Percentiles rank a stretch among this genome's conserved stretches.
Conservation (phyloP, 2,113 vertebrate genomes). For the Pelodiscus sinensis region DNA sequence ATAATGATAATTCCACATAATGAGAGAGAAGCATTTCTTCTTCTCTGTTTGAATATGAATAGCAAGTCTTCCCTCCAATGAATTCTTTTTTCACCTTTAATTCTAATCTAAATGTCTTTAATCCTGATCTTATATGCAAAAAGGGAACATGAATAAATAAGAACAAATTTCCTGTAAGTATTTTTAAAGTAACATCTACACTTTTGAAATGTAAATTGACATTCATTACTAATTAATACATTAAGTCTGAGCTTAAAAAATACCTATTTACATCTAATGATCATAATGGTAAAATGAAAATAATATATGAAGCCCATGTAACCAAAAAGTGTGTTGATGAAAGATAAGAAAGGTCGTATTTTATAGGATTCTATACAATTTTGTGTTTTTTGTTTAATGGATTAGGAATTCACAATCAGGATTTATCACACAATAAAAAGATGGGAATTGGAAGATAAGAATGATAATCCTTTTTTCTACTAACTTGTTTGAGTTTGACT, state of each 20-base stretch:
- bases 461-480: not conserved
- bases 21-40: conserved; percentile 45
- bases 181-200: not conserved
- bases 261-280: not conserved
- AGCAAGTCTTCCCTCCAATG: conserved; percentile 14
- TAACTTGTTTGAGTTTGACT: not conserved
- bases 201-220: not conserved
- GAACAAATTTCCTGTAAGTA: not conserved
- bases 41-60: conserved; percentile 43
- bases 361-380: not conserved
- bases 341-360: not conserved
- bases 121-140: not conserved
- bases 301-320: not conserved
- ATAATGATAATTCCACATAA: conserved; percentile 58
- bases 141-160: not conserved
- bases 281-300: not conserved
- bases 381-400: not conserved
- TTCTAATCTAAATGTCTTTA: conserved; percentile 44
- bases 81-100: conserved; percentile 42
- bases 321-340: not conserved
- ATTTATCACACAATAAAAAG: not conserved
- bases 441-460: not conserved
- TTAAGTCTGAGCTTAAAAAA: not conserved
- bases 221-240: not conserved
- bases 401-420: not conserved